Evolutionary conservation across 37 sponge, comb jelly and placozoan species (phyloP).

Genomic region (Cliona cf. orientalis): DNA sequence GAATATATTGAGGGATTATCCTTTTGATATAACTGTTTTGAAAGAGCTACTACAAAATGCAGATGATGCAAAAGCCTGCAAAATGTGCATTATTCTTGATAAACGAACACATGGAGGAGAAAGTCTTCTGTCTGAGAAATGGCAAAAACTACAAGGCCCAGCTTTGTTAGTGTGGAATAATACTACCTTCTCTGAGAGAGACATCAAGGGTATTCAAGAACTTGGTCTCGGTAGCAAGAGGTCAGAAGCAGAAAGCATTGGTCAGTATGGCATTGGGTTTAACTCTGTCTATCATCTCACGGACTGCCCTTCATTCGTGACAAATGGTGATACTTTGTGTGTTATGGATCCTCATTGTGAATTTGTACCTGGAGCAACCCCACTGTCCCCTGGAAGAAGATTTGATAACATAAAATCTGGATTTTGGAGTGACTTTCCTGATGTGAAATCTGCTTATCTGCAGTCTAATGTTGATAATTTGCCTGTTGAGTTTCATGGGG

Average conservation of each 20-base stretch:
- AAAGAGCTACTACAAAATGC: conserved; percentile 85
- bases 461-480: not conserved
- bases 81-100: conserved; percentile 75
- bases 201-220: conserved; percentile 78
- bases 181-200: conserved; percentile 44
- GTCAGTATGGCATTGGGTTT: conserved; percentile 91
- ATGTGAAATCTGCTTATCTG: conserved; percentile 52
- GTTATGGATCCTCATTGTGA: conserved; percentile 79
- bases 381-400: conserved; percentile 45
- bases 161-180: conserved; percentile 80
- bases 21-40: conserved; percentile 65
- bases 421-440: conserved; percentile 65
- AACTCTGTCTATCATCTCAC: conserved; percentile 90
- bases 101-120: conserved; percentile 51
- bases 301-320: conserved; percentile 85
- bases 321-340: conserved; percentile 75
- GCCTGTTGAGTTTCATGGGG: conserved; percentile 51
- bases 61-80: conserved; percentile 83
- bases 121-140: conserved; percentile 46
- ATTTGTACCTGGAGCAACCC: conserved; percentile 49
- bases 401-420: conserved; percentile 24
- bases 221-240: conserved; percentile 79
- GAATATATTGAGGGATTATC: conserved; percentile 76
- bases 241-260: conserved; percentile 72
- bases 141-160: conserved; percentile 79